Evolutionary conservation across 2,113 vertebrate genomes (phyloP).

Genomic region (Oriolus oriolus): DNA sequence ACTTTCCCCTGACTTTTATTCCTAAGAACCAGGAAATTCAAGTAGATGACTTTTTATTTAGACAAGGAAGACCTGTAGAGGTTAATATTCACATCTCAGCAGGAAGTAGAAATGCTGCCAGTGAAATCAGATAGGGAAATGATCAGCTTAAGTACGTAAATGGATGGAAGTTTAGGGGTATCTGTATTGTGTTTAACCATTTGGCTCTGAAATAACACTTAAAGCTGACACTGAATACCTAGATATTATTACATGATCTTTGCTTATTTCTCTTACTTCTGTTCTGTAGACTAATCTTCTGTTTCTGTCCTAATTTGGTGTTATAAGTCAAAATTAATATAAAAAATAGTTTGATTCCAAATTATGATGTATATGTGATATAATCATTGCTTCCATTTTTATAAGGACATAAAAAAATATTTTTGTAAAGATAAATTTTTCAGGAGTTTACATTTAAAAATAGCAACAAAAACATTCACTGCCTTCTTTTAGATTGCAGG

Average conservation of each 20-base stretch:
- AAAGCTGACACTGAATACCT: neutral
- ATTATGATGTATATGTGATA: neutral
- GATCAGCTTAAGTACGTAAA: neutral
- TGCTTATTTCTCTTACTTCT: neutral
- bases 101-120: neutral
- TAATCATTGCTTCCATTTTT: neutral
- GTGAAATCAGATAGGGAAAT: neutral
- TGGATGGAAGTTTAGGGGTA: neutral
- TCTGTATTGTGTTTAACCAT: neutral
- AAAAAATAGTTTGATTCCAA: neutral
- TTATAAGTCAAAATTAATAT: neutral
- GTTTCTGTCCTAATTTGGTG: neutral
- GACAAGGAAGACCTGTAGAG: neutral
- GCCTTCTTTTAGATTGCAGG: neutral
- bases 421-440: neutral
- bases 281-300: neutral
- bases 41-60: neutral
- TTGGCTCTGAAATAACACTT: neutral
- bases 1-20: neutral
- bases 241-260: neutral
- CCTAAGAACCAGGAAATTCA: fast-evolving
- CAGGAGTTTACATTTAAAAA: neutral
- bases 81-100: neutral
- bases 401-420: neutral
- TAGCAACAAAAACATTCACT: neutral